Conservation (phyloP, 2,888 invertebrate species). For the Fragum whitleyi region DNA sequence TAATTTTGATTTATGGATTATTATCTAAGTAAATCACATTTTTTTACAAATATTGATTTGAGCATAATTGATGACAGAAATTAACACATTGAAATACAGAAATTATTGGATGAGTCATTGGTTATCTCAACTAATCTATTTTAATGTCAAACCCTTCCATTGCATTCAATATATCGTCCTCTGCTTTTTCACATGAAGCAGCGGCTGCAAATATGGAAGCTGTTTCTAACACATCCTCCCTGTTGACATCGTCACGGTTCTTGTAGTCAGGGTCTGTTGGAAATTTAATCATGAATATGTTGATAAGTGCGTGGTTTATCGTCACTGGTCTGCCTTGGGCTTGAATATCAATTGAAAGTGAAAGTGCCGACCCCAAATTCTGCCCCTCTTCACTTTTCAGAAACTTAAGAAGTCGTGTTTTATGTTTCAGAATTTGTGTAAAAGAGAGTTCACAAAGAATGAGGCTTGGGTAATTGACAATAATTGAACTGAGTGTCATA, state of each 20-base stretch:
- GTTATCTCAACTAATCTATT: background rate
- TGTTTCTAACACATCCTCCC: background rate
- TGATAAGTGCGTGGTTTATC: background rate
- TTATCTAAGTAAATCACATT: too few species aligned
- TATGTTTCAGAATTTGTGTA: conserved; percentile 7
- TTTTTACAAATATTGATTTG: too few species aligned
- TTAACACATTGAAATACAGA: too few species aligned
- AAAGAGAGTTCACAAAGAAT: conserved; percentile 10
- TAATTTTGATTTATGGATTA: too few species aligned
- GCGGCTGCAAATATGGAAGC: background rate
- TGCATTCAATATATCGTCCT: background rate
- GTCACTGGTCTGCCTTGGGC: conserved; percentile 7
- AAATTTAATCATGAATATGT: background rate
- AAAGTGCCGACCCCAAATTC: background rate
- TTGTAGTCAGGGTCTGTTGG: conserved; percentile 4
- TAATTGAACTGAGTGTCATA: conserved; percentile 1
- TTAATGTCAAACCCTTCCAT: background rate
- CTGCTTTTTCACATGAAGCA: background rate
- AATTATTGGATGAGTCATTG: too few species aligned
- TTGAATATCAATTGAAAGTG: background rate
- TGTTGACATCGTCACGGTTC: conserved; percentile 1
- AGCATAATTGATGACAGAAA: too few species aligned
- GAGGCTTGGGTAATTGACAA: background rate
- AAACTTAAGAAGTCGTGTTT: conserved; percentile 4
- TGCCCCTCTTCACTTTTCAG: conserved; percentile 11